Evolutionary conservation across 2,888 invertebrate species (phyloP).

Genomic region (Conomelus anceps): DNA sequence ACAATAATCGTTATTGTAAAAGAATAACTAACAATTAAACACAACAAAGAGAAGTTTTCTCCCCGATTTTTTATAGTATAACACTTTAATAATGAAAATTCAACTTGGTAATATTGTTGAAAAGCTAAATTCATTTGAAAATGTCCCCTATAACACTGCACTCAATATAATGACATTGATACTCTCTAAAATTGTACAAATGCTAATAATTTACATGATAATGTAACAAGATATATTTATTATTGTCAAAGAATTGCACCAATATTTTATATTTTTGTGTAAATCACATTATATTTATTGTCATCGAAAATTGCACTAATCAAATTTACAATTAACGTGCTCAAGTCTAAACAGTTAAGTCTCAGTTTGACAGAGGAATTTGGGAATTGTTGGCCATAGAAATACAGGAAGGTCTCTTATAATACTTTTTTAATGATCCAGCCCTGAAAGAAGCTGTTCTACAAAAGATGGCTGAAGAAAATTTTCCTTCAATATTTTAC

Average conservation of each 20-base stretch:
- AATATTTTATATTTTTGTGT: neutral
- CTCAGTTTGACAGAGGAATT: neutral
- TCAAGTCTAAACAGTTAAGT: neutral
- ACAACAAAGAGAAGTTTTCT: neutral
- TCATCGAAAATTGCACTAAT: neutral
- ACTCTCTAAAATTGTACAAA: neutral
- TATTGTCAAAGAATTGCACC: conserved; percentile 11
- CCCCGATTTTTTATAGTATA: neutral
- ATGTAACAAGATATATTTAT: neutral
- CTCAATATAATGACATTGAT: neutral
- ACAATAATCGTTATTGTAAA: neutral
- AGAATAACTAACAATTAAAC: neutral
- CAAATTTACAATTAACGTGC: neutral
- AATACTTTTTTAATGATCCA: too few species aligned
- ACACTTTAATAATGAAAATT: neutral
- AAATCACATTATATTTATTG: neutral
- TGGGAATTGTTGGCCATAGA: neutral
- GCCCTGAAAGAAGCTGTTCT: neutral
- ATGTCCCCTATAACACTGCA: neutral
- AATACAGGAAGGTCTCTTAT: too few species aligned
- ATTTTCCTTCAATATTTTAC: too few species aligned
- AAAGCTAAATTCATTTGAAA: neutral
- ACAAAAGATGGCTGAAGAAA: too few species aligned
- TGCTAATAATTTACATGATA: neutral
- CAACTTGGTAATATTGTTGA: neutral